These are phyloP conservation scores for Drosophila testacea DNA, from an alignment of 2,888 invertebrate species.

Conservation along the genomic window DNA sequence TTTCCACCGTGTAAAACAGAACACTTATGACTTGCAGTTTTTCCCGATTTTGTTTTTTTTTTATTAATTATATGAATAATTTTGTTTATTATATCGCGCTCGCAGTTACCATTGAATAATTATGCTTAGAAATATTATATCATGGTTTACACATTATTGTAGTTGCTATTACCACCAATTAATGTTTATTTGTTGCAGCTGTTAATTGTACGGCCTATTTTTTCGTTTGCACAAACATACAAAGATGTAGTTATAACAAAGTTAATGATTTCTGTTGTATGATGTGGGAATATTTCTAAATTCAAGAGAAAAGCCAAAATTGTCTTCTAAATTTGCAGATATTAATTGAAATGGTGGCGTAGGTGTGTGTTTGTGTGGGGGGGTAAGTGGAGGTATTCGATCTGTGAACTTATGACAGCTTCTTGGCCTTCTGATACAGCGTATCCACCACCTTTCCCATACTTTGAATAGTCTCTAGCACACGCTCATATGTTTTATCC, in stretches of 20 bases:
- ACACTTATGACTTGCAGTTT: slow-evolving; percentile 4
- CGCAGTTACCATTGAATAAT: slow-evolving; percentile 48
- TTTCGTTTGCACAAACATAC: slow-evolving; percentile 24
- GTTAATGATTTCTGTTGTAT: slow-evolving; percentile 23
- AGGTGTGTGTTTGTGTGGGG: slow-evolving; percentile 5
- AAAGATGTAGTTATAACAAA: slow-evolving; percentile 36
- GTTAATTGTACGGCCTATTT: slow-evolving; percentile 34
- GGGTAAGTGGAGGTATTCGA: slow-evolving; percentile 2
- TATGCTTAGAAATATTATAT: slow-evolving; percentile 50
- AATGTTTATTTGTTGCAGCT: slow-evolving; percentile 43
- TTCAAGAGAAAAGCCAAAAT: slow-evolving; percentile 32
- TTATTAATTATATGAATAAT: slow-evolving; percentile 75
- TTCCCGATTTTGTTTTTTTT: slow-evolving; percentile 20
- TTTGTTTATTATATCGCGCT: slow-evolving; percentile 63
- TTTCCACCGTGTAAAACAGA: not conserved
- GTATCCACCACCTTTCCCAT: slow-evolving; percentile 99
- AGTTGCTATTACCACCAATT: slow-evolving; percentile 61
- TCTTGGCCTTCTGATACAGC: slow-evolving; percentile 99
- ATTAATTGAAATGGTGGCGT: slow-evolving; percentile 23
- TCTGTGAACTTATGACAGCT: slow-evolving; percentile 90
- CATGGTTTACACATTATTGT: slow-evolving; percentile 45
- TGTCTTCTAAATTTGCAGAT: slow-evolving; percentile 51
- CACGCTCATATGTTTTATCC: slow-evolving; percentile 99
- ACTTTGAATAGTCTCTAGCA: slow-evolving; percentile 98
- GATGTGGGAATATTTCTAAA: slow-evolving; percentile 27